Conservation (phyloP, 2,113 vertebrate species). For the Empidonax alnorum region DNA sequence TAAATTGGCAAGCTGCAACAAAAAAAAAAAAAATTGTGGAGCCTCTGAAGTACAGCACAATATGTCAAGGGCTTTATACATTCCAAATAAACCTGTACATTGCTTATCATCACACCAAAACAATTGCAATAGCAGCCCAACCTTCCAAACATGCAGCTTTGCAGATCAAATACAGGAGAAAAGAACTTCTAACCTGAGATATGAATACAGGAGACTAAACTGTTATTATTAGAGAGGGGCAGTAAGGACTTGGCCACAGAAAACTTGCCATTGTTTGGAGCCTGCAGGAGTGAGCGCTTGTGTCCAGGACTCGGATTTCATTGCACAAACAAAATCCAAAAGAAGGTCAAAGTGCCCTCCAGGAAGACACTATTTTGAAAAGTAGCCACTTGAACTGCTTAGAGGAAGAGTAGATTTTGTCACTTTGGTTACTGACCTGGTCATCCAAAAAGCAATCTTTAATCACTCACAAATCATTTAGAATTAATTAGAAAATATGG, state of each 20-base stretch:
- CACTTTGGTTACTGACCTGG: background rate
- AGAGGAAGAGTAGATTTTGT: background rate
- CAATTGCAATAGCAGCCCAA: background rate
- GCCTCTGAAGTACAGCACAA: conserved; percentile 8
- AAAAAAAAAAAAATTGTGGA: background rate
- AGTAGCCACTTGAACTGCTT: background rate
- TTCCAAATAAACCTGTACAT: conserved; percentile 15
- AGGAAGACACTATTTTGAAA: background rate
- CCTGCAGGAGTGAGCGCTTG: background rate
- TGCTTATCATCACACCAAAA: conserved; percentile 11
- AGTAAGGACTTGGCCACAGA: background rate
- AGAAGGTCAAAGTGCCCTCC: conserved; percentile 24
- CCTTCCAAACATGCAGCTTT: background rate
- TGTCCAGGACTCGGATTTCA: background rate
- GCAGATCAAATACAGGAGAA: background rate
- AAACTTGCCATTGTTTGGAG: background rate
- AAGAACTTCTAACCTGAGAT: background rate
- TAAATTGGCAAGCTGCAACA: background rate
- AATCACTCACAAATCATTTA: background rate
- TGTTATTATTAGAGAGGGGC: background rate
- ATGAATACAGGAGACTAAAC: background rate
- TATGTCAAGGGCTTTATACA: conserved; percentile 14
- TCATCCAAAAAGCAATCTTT: background rate
- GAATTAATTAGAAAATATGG: background rate
- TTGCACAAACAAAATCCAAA: conserved; percentile 11